Base-by-base conservation (phyloP, 2,888 invertebrate genomes). In the Leptinotarsa juncta region DNA sequence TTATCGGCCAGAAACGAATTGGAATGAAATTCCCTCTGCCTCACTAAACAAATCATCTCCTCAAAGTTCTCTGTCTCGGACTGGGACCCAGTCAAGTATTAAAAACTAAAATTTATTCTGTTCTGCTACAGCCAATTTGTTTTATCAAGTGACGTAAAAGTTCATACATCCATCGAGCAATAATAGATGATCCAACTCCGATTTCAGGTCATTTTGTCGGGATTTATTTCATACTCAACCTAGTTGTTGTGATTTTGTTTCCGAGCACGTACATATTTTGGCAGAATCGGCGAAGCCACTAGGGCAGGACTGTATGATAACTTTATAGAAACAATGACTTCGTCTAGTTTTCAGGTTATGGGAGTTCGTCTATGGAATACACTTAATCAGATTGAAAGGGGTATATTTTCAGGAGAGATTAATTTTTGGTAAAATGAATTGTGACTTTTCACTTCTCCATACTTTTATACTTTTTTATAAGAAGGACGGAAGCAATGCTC, bases 131-230 rank as follows among this genome's bases (percentile, higher is more conserved):
- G 57, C 57, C 57, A 57, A 57, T 57, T 57, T 57, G 23, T 57
- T 57, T 57, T 23, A 57, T 57, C 57, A 57, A 57, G 57, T 57
- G 57, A 57, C 23, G 23, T 57, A 57, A 26, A 57, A 57, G 57
- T 23, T 57, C 57, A 57, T 57, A 14, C 57, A 23, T 23, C 57
- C 57, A 57, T 57, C 57, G 23, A 15, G 23, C 57, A 20, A 23
- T 57, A 57, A 57, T 57, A 15, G 15, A 57, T 57, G 57, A 57
- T 57, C 15, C 4, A 57, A 15, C 23, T 57, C 57, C 57, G 23
- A 57, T 57, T 57, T 20, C 57, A 23, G 23, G 23, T 57, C 57
- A 57, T 57, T 57, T 16, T 23, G 57, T 20, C 18, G 3, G 57
- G 26, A 4, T 57, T 15, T 57, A 57, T 57, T 57, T 57, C 23